These are phyloP conservation scores for Parotocinclus haroldoi DNA, from an alignment of 2,797 vertebrate genomes.

Conservation along the genomic window DNA sequence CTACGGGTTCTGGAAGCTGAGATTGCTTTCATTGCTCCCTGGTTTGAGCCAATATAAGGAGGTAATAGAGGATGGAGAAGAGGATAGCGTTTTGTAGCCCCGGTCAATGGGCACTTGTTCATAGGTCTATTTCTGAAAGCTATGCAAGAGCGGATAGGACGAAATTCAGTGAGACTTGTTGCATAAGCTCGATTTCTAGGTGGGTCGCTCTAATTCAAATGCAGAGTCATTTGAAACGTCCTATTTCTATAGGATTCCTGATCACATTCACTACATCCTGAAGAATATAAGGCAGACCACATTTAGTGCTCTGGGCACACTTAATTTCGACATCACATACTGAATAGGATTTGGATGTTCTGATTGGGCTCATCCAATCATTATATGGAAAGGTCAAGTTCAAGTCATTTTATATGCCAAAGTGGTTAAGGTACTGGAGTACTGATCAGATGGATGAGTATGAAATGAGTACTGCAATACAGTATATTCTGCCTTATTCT, in stretches of 20 bases:
- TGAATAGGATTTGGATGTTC: constrained; percentile 3
- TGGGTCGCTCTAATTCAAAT: no score
- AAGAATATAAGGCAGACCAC: no score
- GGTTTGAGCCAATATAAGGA: constrained; percentile 44
- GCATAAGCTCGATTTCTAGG: no score
- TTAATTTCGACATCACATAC: neutral
- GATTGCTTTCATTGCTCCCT: constrained; percentile 55
- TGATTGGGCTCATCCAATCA: neutral
- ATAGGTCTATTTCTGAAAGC: constrained; percentile 24
- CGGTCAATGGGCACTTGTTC: constrained; percentile 34
- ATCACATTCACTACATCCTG: no score
- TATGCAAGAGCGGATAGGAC: neutral
- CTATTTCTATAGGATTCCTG: no score
- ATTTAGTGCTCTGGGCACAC: no score
- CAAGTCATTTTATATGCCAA: no score
- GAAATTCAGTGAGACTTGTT: constrained; percentile 3
- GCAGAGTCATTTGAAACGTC: no score
- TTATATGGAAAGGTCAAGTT: neutral
- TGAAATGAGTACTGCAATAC: no score
- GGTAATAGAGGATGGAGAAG: constrained; percentile 43
- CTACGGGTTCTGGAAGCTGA: constrained; percentile 48
- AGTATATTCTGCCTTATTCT: neutral
- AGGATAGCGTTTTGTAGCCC: constrained; percentile 39
- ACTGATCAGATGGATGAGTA: no score
- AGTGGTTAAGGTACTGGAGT: no score